Conservation (phyloP, 2,888 invertebrate species). For the Ormyrus nitidulus region DNA sequence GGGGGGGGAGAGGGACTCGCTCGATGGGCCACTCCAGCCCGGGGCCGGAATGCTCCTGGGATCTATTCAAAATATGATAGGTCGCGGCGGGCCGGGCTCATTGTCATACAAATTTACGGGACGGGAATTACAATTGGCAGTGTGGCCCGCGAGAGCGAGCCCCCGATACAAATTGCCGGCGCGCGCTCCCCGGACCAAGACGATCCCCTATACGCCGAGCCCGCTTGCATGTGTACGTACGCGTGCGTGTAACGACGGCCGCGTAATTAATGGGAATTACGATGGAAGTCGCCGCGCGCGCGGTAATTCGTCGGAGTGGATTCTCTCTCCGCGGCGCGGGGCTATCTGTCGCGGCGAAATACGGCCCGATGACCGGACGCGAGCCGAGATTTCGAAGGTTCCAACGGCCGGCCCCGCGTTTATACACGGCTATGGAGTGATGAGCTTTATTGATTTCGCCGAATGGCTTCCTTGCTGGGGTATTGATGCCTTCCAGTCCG, state of each 20-base stretch:
- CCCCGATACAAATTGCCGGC: conserved; percentile 51
- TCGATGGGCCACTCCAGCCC: background rate
- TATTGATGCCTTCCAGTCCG: background rate
- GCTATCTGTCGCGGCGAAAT: too few species aligned
- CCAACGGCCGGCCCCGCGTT: background rate
- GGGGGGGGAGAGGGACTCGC: background rate
- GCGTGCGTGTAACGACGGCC: conserved; percentile 16
- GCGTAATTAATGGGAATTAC: conserved; percentile 54
- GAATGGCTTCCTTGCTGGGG: background rate
- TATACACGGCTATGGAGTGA: conserved; percentile 4
- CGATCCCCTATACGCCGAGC: background rate
- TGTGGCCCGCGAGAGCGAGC: background rate
- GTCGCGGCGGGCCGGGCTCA: conserved; percentile 36
- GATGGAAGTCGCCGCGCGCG: conserved; percentile 36
- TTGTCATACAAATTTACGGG: conserved; percentile 56
- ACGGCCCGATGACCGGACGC: background rate
- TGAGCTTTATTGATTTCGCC: conserved; percentile 39
- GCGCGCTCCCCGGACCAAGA: background rate
- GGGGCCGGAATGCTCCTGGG: conserved; percentile 17
- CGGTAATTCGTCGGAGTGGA: conserved; percentile 42
- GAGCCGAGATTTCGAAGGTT: conserved; percentile 23
- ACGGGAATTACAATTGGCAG: conserved; percentile 53
- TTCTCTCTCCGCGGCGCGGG: background rate
- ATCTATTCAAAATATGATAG: conserved; percentile 55
- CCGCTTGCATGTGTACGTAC: background rate